Percentiles rank a stretch among this genome's conserved stretches.
Evolutionary conservation across 64 coral and sea anemone species (phyloP).

Genomic region (Pachyseris speciosa): DNA sequence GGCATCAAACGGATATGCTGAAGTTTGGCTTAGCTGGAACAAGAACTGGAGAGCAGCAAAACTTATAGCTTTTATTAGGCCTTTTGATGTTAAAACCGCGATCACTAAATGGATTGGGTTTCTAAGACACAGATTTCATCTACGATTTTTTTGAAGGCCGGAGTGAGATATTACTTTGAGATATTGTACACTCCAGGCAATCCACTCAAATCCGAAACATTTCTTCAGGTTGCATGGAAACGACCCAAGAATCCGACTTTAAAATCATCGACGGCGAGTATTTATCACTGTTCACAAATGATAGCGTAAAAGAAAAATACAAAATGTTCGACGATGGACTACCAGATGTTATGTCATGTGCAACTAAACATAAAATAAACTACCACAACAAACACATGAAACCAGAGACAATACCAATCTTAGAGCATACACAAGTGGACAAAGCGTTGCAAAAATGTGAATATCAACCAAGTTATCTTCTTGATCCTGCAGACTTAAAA

Average conservation of each 20-base stretch:
- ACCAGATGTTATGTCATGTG: neutral
- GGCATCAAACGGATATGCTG: neutral
- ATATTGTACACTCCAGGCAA: neutral
- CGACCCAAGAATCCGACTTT: neutral
- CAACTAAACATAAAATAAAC: too few relatives aligned
- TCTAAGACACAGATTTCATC: neutral
- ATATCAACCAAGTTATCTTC: conserved; percentile 14
- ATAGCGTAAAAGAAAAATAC: neutral
- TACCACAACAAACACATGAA: neutral
- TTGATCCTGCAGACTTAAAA: neutral
- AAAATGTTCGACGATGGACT: neutral
- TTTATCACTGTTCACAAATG: neutral
- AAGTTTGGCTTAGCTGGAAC: neutral
- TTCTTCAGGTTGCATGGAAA: neutral
- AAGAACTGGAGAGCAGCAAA: neutral
- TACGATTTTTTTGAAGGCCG: neutral
- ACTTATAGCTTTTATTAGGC: neutral
- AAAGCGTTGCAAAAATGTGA: neutral
- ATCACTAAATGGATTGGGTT: neutral
- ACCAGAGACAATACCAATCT: neutral
- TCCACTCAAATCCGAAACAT: neutral
- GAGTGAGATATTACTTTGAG: neutral
- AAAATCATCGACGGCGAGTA: neutral
- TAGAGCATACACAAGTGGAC: neutral
- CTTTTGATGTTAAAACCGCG: neutral